phyloP scores from a whole-genome alignment of 2,888 invertebrate species.

The Acrobasis suavella region DNA sequence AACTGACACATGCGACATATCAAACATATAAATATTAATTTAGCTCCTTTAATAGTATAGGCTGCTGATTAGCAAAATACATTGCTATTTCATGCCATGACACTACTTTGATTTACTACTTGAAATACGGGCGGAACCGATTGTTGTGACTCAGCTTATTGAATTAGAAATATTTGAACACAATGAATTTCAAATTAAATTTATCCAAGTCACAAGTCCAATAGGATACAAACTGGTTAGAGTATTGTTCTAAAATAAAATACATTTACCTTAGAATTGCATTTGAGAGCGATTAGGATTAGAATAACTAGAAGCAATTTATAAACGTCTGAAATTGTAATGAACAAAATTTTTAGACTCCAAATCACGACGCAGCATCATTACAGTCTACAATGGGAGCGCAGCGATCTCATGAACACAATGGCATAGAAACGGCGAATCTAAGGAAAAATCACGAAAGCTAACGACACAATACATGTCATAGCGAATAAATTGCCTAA shows the following conservation, averaged over 20 bases:
- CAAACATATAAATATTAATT: conserved; percentile 20
- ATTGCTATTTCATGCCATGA: neutral
- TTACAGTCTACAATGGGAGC: conserved; percentile 51
- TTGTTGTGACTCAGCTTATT: conserved; percentile 13
- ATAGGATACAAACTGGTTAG: conserved; percentile 32
- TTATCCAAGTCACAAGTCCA: conserved; percentile 34
- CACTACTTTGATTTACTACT: conserved; percentile 11
- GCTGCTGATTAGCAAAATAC: conserved; percentile 16
- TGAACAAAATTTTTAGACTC: conserved; percentile 28
- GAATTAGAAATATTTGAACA: conserved; percentile 9
- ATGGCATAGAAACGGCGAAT: conserved; percentile 50
- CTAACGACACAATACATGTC: conserved; percentile 62
- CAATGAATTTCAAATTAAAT: conserved; percentile 15
- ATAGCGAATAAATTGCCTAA: conserved; percentile 68
- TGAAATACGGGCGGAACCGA: conserved; percentile 11
- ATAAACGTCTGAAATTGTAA: conserved; percentile 5
- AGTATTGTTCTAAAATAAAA: conserved; percentile 6
- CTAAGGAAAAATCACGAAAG: conserved; percentile 55
- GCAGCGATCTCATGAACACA: conserved; percentile 53
- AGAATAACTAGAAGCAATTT: conserved; percentile 15
- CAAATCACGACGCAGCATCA: conserved; percentile 42
- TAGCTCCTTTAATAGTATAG: conserved; percentile 7
- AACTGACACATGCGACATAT: conserved; percentile 13
- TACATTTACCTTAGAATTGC: conserved; percentile 10
- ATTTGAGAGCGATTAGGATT: conserved; percentile 10